Percentiles rank a stretch among this genome's conserved stretches.
These are phyloP conservation scores for Dendroctonus ponderosae DNA, from an alignment of 1,140 invertebrate genomes.

Conservation along the genomic window DNA sequence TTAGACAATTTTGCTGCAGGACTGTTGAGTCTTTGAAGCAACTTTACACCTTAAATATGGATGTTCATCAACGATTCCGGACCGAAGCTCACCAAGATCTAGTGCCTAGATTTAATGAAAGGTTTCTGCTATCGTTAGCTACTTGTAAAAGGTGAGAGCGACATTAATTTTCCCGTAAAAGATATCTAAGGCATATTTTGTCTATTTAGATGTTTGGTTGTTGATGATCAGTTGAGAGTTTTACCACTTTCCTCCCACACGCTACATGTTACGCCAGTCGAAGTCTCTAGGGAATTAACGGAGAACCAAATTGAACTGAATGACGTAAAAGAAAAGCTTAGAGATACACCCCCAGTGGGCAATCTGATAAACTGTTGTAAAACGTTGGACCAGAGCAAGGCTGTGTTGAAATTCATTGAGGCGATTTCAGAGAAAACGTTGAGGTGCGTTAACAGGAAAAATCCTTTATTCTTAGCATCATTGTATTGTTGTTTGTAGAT, in stretches of 20 bases:
- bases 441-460: slow-evolving; percentile 37
- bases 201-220: slow-evolving; percentile 69
- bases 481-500: slow-evolving; percentile 49
- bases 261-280: slow-evolving; percentile 72
- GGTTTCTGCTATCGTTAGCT: slow-evolving; percentile 89
- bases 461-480: background rate
- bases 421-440: slow-evolving; percentile 91
- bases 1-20: slow-evolving; percentile 45
- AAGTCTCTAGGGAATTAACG: slow-evolving; percentile 50
- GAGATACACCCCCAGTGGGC: slow-evolving; percentile 87
- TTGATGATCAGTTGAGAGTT: slow-evolving; percentile 91
- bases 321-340: slow-evolving; percentile 68
- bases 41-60: slow-evolving; percentile 96
- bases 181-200: background rate
- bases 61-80: slow-evolving; percentile 91
- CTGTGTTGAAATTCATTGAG: slow-evolving; percentile 91
- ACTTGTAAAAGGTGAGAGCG: slow-evolving; percentile 66
- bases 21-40: slow-evolving; percentile 88
- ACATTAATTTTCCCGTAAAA: background rate
- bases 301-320: slow-evolving; percentile 62
- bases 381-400: slow-evolving; percentile 93
- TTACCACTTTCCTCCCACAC: slow-evolving; percentile 90
- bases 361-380: slow-evolving; percentile 87
- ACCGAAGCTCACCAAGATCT: slow-evolving; percentile 94
- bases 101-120: slow-evolving; percentile 94